Evolutionary conservation across 2,797 vertebrate species (phyloP).

Genomic region (Syncerus caffer): DNA sequence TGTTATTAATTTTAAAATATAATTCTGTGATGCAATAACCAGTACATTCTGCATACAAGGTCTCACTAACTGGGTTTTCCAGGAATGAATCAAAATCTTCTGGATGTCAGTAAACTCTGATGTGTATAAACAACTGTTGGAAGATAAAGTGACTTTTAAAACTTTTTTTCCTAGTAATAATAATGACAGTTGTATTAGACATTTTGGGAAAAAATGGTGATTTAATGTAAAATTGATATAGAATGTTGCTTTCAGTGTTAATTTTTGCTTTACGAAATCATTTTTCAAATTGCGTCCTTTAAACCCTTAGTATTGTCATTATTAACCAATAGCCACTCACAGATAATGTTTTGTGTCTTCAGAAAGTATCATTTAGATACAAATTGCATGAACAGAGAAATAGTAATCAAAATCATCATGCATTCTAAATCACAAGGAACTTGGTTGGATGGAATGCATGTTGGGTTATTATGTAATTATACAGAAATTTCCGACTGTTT

Average conservation of each 20-base stretch:
- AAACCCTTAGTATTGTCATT: conserved; percentile 66
- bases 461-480: conserved; percentile 45
- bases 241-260: conserved; percentile 65
- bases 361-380: conserved; percentile 66
- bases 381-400: conserved; percentile 47
- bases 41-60: conserved; percentile 60
- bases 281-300: conserved; percentile 66
- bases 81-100: conserved; percentile 73
- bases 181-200: conserved; percentile 65
- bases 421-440: conserved; percentile 63
- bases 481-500: conserved; percentile 37
- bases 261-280: conserved; percentile 78
- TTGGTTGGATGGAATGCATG: conserved; percentile 18
- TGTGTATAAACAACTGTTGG: conserved; percentile 57
- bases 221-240: conserved; percentile 67
- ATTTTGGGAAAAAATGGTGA: conserved; percentile 73
- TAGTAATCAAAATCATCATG: conserved; percentile 56
- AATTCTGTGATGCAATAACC: conserved; percentile 62
- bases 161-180: conserved; percentile 68
- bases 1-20: conserved; percentile 64
- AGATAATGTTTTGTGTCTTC: conserved; percentile 73
- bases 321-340: conserved; percentile 67
- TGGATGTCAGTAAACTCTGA: conserved; percentile 67
- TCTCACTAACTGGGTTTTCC: conserved; percentile 54
- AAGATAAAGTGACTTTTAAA: conserved; percentile 69